Base-by-base conservation (phyloP, 2,888 invertebrate genomes). In the Silvanus unidentatus region DNA sequence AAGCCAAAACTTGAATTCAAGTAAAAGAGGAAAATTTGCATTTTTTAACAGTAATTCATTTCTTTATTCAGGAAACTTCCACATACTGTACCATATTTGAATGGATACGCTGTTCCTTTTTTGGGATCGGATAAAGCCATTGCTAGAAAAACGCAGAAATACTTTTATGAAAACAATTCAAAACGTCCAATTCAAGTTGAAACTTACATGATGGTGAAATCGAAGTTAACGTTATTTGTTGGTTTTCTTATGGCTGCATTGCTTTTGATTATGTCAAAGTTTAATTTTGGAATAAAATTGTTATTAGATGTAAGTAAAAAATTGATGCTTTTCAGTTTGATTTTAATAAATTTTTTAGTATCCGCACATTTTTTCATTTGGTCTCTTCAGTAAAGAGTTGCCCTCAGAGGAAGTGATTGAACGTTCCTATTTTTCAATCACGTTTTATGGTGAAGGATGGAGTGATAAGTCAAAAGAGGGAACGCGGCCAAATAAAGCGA, bases 61-160 rank as follows among this genome's bases (percentile, higher is more conserved):
- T 12, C 9, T 30, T 27, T 30, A 53, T 53, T 35, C 37, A 59
- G 57, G 32, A 45, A 40, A n/a, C 13, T 52, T 8, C 60, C 60
- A 10, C 61, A 60, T 40, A 55, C 55, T 32, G 42, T 52, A 6
- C 44, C 52, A n/a, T 35, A 54, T 10, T 50, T 53, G 3, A 43
- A 54, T 8, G 64, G 64, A 16, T 66, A 65, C 64, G 53, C 50
- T 2, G 11, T 65, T 12, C 62, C 90, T 1, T 95, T 96, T 73
- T 80, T 81, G 0, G 91, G 92, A 22, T 75, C 90, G 6, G 96
- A 96, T 74, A 78, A 81, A 47, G 82, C 93, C 1, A 82, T 96
- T 1, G 81, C 87, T n/a, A 73, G 79, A 65, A 78, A 96, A 38
- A 82, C 91, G 0, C 94, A 96, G 68, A 78, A 88, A 40, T 79